Evolutionary conservation across 2,888 invertebrate species (phyloP), one percentile per base, ranked within the genome.

Genomic region (Phyto melanocephala): DNA sequence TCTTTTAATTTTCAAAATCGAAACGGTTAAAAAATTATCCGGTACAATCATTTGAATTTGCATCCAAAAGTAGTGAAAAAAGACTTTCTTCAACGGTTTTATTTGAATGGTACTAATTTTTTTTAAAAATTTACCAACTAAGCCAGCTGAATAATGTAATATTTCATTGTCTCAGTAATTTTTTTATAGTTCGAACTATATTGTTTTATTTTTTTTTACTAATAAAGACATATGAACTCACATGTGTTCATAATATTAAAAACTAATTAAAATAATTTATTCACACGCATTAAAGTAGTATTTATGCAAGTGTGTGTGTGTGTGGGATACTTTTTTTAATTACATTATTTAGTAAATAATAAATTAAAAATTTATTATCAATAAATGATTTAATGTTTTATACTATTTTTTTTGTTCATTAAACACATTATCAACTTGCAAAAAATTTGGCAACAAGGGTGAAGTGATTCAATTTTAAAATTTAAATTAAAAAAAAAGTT

Each of bases 241-340:
- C 35, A 13, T n/a, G 15, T n/a, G 15, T n/a, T 22, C 11, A n/a
- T 47, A 20, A 6, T 47, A 56, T 45, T 65, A 65, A 75, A 75
- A 76, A 76, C 67, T 76, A 67, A 76, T 76, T 67, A 58, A 67
- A 76, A 67, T 60, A 58, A 76, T 76, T 76, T 76, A 67, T 76
- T 74, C 42, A 6, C 54, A 11, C n/a, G 15, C 20, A 10, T 54
- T 54, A 54, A 33, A 24, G 5, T 22, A 63, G 33, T 74, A 54
- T 63, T 63, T 42, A 52, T 67, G 28, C 6, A 28, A 3, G 28
- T 28, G 2, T 50, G 2, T 24, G 2, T 50, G 2, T 24, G 8
- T 72, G 20, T 72, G 28, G 42, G 40, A 3, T 24, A 28, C 28
- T 45, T 63, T 52, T n/a, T n/a, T 40, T n/a, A 62, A 42, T 20